Base-by-base conservation (phyloP, 2,113 vertebrate species). In the Nasalis larvatus region DNA sequence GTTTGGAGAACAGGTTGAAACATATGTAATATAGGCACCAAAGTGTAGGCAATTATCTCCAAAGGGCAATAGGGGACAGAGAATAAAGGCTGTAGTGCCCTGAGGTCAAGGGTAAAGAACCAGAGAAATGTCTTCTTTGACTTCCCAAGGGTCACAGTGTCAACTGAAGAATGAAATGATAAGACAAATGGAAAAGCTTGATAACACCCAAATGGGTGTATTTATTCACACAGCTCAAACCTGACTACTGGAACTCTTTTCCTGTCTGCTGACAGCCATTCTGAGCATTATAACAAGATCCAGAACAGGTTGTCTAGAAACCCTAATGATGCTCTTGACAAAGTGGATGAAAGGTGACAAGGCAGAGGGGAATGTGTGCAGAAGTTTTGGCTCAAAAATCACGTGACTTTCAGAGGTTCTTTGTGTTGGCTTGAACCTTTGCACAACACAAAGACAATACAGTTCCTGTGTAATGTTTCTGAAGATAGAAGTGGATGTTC, bases 1-100 rank as follows among this genome's bases (percentile, higher is more conserved):
- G 47, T 95, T 97, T 95, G 94, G 95, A 94, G 92, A 97, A 96
- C 98, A 98, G 97, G 97, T 98, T 96, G 92, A 95, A 97, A 97
- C 97, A 96, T 86, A 98, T 94, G 94, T 96, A 95, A 94, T 84
- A 45, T 60, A 76, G 96, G 90, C 82, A 97, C 82, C 60, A 23
- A 86, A 94, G 68, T 94, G 56, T 71, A 93, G 85, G 77, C 85
- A 92, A 96, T 97, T 97, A 96, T 84, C 87, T 91, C 52, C 32
- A 73, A 92, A 96, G 95, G 92, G 76, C 83, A 96, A 56, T 8
- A 84, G 81, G 85, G 95, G 86, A 69, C 91, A 92, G 54, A 89
- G 90, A 90, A 76, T 47, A 71, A 97, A 86, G 95, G 21, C 88
- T 0, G 0, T 17, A 54, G 58, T 66, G 12, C 77, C 66, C 52